A percentile compares a stretch with the other conserved stretches of the same genome.
phyloP scores from a whole-genome alignment of 1,140 invertebrate species.

The Archegozetes longisetosus region DNA sequence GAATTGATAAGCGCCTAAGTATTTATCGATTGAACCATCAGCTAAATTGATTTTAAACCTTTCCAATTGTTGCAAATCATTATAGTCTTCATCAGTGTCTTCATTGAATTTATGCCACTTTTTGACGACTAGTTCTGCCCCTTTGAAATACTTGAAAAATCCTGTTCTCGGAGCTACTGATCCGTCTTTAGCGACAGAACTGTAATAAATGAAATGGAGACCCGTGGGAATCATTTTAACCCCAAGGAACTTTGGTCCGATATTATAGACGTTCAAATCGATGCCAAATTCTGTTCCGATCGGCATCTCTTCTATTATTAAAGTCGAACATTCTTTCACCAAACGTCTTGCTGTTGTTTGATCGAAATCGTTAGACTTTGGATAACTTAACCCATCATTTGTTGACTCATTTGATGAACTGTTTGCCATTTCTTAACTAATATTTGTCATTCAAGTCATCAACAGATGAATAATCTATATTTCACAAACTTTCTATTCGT shows the following conservation, averaged over 20 bases:
- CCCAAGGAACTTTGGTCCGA: conserved; percentile 79
- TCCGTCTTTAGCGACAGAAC: conserved; percentile 34
- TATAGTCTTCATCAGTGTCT: conserved; percentile 37
- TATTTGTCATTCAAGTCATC: no score
- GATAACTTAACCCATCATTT: background rate
- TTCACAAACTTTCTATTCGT: no score
- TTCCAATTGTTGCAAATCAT: conserved; percentile 27
- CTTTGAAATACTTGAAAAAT: conserved; percentile 73
- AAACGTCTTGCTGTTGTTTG: conserved; percentile 55
- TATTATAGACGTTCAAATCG: conserved; percentile 82
- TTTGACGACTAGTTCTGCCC: conserved; percentile 63
- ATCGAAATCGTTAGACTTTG: conserved; percentile 28
- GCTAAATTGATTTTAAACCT: conserved; percentile 50
- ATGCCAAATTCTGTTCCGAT: conserved; percentile 44
- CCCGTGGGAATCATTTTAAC: conserved; percentile 98
- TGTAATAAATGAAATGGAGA: conserved; percentile 84
- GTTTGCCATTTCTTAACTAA: no score
- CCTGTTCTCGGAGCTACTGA: conserved; percentile 51
- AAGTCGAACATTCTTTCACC: conserved; percentile 59
- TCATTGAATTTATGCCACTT: conserved; percentile 52
- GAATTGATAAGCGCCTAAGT: conserved; percentile 79
- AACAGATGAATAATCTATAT: no score
- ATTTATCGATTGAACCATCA: conserved; percentile 33
- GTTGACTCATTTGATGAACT: no score
- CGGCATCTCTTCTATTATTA: conserved; percentile 37